Percentiles rank a stretch among this genome's conserved stretches.
Evolutionary conservation across 64 coral and sea anemone species (phyloP).

Genomic region (Pachyseris speciosa): DNA sequence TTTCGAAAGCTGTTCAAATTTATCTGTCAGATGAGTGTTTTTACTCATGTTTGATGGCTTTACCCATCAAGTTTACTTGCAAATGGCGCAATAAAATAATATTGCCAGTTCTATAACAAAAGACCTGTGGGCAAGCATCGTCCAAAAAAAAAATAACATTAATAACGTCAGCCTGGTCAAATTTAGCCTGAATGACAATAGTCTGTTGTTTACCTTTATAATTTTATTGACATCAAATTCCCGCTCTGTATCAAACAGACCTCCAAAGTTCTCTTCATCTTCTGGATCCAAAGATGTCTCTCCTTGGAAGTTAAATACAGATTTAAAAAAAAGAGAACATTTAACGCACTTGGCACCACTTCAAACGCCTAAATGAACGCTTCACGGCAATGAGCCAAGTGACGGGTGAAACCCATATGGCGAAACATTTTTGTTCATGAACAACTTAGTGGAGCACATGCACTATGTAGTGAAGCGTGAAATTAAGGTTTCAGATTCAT

Average conservation of each 20-base stretch:
- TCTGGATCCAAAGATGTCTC: background rate
- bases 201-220: slow-evolving; percentile 22
- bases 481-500: background rate
- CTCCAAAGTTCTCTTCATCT: background rate
- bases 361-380: background rate
- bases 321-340: background rate
- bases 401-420: too few relatives aligned
- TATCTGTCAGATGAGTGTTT: too few relatives aligned
- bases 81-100: too few relatives aligned
- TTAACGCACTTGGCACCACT: background rate
- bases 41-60: too few relatives aligned
- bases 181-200: too few relatives aligned
- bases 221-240: slow-evolving; percentile 53
- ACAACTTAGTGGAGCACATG: too few relatives aligned
- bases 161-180: too few relatives aligned
- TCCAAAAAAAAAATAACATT: background rate
- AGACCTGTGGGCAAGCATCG: too few relatives aligned
- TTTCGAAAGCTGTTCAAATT: too few relatives aligned
- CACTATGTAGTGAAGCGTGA: slow-evolving; percentile 2
- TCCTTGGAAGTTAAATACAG: background rate
- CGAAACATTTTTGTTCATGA: too few relatives aligned
- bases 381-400: background rate
- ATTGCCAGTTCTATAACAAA: too few relatives aligned
- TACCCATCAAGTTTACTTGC: too few relatives aligned
- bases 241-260: background rate